These are phyloP conservation scores for Teleopsis dalmanni DNA, from an alignment of 1,140 invertebrate species.

Conservation along the genomic window DNA sequence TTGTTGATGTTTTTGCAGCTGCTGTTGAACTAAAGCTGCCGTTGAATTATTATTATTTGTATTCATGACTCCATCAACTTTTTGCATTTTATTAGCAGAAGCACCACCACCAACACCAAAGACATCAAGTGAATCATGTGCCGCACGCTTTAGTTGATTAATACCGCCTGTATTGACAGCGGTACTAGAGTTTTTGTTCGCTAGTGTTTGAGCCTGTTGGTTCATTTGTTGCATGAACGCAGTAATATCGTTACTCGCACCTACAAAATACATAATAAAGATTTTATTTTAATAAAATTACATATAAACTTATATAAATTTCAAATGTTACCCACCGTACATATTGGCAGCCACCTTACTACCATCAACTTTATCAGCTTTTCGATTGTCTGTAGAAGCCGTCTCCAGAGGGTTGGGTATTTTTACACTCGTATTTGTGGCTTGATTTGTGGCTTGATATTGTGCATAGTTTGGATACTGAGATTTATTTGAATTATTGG, in stretches of 20 bases:
- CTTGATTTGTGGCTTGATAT: conserved; percentile 33
- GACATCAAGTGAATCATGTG: conserved; percentile 25
- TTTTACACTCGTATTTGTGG: conserved; percentile 29
- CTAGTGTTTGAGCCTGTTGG: conserved; percentile 8
- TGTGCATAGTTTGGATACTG: conserved; percentile 38
- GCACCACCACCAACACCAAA: conserved; percentile 22
- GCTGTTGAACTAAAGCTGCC: conserved; percentile 19
- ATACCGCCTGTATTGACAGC: conserved; percentile 4
- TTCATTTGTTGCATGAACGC: conserved; percentile 35
- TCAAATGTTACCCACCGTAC: no score
- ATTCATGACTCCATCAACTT: conserved; percentile 18
- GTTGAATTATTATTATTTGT: neutral
- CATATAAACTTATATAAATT: no score
- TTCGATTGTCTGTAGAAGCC: conserved; percentile 23
- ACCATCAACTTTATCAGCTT: conserved; percentile 2
- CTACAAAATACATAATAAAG: no score
- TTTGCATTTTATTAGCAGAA: conserved; percentile 21
- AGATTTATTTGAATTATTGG: conserved; percentile 20
- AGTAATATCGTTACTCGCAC: conserved; percentile 30
- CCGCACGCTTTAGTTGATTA: conserved; percentile 27
- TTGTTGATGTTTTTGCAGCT: conserved; percentile 26
- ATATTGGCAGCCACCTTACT: conserved; percentile 16
- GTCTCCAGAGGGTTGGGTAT: conserved; percentile 23
- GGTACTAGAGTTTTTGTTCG: conserved; percentile 8
- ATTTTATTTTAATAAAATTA: no score